Evolutionary conservation across 2,797 vertebrate species (phyloP), one percentile per base, ranked within the genome.

Genomic region (Kryptopterus vitreolus): DNA sequence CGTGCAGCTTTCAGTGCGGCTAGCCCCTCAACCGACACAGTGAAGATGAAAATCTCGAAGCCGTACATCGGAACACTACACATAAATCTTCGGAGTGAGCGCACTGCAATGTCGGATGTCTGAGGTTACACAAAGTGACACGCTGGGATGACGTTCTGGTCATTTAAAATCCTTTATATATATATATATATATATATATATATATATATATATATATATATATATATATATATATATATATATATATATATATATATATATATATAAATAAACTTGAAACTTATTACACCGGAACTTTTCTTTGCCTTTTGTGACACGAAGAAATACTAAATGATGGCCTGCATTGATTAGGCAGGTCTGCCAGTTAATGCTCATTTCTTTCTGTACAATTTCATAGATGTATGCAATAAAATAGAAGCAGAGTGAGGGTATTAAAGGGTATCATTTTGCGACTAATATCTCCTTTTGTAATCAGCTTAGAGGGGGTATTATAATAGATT

Each of bases 51-150:
- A 74, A 79, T 72, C 81, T 46, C 62, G 43, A 33, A 79, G 53
- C 22, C 4, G 55, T 79, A 68, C 63, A 68, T 76, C 8, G 46
- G 71, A 78, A 73, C 79, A 69, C 66, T 66, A 74, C 68, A 63
- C 80, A 84, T 48, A 81, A 68, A 80, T 77, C 77, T 81, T 68
- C 59, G 80, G 82, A 80, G 76, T 52, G 71, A 69, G 73, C 75
- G 76, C 72, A 68, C 35, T 74, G 84, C 69, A 80, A 61, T 81
- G 24, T 33, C n/a, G 11, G 46, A 59, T 63, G 77, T 79, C 69
- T 61, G 11, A 24, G 77, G 80, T 66, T 61, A 46, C 48, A 31
- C 31, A 38, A 59, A 80, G 78, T 82, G 68, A 75, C 57, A 43
- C 58, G 81, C 81, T 83, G 52, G 38, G 29, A 70, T 78, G 84